Evolutionary conservation across 2,888 invertebrate species (phyloP).

Genomic region (Cosmia pyralina): DNA sequence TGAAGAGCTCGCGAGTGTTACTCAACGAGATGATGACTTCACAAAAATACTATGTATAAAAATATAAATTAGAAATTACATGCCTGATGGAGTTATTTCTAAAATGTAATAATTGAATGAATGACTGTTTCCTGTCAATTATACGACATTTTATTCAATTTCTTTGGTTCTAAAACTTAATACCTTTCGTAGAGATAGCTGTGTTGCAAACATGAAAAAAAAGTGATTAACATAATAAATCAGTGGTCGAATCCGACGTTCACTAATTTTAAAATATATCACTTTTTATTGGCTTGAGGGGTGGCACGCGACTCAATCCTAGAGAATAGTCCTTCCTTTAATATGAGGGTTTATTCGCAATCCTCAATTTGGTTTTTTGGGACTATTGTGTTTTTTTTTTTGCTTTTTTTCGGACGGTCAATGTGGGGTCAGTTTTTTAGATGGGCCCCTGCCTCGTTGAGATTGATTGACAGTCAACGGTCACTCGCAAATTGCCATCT

Average conservation of each 20-base stretch:
- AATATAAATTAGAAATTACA: conserved; percentile 21
- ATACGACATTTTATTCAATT: background rate
- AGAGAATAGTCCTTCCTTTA: conserved; percentile 79
- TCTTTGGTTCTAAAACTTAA: background rate
- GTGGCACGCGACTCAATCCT: conserved; percentile 78
- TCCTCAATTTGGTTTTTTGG: conserved; percentile 80
- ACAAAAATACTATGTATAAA: conserved; percentile 50
- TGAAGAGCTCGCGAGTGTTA: conserved; percentile 55
- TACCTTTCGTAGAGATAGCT: background rate
- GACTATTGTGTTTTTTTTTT: conserved; percentile 76
- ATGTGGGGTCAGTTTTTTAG: conserved; percentile 88
- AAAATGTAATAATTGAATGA: background rate
- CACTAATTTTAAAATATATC: conserved; percentile 69
- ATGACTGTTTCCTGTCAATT: background rate
- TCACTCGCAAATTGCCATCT: conserved; percentile 83
- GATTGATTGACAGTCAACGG: conserved; percentile 89
- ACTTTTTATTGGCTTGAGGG: conserved; percentile 72
- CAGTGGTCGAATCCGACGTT: conserved; percentile 53
- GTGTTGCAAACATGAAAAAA: background rate
- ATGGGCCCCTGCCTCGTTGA: conserved; percentile 74
- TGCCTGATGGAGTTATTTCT: background rate
- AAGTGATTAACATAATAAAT: conserved; percentile 58
- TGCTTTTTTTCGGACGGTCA: conserved; percentile 84
- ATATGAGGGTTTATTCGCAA: conserved; percentile 80
- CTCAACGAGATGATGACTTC: conserved; percentile 68